Base-by-base conservation (phyloP, 2,888 invertebrate genomes). In the Scrobipalpa costella region DNA sequence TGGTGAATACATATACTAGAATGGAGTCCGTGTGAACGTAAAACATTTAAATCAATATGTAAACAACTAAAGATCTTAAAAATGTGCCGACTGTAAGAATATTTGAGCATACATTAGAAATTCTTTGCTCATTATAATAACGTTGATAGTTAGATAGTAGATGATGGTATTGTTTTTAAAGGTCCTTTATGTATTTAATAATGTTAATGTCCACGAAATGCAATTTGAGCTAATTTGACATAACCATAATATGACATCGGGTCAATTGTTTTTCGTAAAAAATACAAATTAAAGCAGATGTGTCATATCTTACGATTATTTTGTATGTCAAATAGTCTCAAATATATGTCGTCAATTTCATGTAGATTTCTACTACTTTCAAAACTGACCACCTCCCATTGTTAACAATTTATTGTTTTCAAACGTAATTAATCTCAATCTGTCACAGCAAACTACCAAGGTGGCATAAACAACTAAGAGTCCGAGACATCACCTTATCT, bases 361-460 rank as follows among this genome's bases (percentile, higher is more conserved):
- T n/a, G n/a, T n/a, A n/a, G n/a, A n/a, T 15, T n/a, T 15, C n/a
- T 15, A 44, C 44, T 15, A 44, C 44, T 49, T 19, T 49, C 19
- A 19, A 49, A 49, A 19, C 49, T 21, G 19, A 21, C 49, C 49
- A 49, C 17, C 49, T 9, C 49, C 49, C 8, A 33, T 8, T 6
- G 17, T 61, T 27, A 38, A 58, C 21, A 66, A 57, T 66, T 62
- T 62, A 67, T 74, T 72, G 65, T 69, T 72, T 73, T 69, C 63
- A 62, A 2, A 21, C 60, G 65, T 62, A 71, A 84, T 86, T 78
- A 77, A 84, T 86, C 83, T 83, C 67, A 62, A 79, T 82, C 74
- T 83, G 85, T 86, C 86, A 84, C 81, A 85, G 78, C 79, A 77
- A 5, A 69, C 67, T 58, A 58, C 71, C 75, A 75, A 79, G 80